Percentiles rank a stretch among this genome's conserved stretches.
Evolutionary conservation across 2,113 vertebrate species (phyloP).

Genomic region (Excalfactoria chinensis): DNA sequence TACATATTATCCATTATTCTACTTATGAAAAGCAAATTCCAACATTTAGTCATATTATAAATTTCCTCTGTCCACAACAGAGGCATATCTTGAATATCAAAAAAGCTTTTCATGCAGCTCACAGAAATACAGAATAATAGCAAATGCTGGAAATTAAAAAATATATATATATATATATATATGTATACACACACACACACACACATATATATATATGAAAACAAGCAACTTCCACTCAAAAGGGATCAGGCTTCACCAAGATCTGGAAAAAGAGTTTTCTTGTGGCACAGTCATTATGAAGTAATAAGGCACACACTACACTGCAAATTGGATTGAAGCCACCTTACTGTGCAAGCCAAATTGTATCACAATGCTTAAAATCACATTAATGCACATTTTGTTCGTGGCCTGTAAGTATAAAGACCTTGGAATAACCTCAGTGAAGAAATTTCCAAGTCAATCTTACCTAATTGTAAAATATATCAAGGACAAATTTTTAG

Average conservation of each 20-base stretch:
- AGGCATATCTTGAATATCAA: neutral
- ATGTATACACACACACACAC: no score
- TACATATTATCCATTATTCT: neutral
- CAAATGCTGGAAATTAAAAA: neutral
- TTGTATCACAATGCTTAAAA: neutral
- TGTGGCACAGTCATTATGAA: neutral
- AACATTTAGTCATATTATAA: neutral
- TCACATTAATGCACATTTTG: neutral
- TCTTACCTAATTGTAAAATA: neutral
- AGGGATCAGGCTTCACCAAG: neutral
- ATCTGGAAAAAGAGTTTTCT: neutral
- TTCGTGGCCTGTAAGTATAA: neutral
- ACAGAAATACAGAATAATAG: neutral
- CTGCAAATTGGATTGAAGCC: neutral
- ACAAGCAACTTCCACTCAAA: neutral
- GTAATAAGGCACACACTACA: neutral
- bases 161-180: no score
- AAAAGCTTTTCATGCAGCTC: neutral
- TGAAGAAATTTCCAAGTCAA: neutral
- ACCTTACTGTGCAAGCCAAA: neutral
- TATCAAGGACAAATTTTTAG: neutral
- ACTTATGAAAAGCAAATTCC: neutral
- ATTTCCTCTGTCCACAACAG: neutral
- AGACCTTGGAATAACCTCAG: slow-evolving; percentile 1
- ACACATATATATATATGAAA: no score